Evolutionary conservation across 1,140 invertebrate species (phyloP).

Genomic region (Chelonus insularis): DNA sequence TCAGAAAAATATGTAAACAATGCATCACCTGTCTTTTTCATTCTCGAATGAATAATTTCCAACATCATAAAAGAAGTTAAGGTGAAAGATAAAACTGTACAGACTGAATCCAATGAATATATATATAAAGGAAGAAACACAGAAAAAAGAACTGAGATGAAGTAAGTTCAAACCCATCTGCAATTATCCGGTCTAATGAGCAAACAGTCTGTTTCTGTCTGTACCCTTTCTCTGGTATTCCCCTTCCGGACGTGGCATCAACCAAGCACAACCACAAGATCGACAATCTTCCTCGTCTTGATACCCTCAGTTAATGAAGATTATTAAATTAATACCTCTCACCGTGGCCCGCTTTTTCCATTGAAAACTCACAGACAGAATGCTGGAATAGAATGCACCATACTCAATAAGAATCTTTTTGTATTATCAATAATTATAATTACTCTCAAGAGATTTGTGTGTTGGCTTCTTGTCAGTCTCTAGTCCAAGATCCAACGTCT

Average conservation of each 20-base stretch:
- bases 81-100: conserved; percentile 25
- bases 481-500: neutral
- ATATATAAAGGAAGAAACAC: conserved; percentile 30
- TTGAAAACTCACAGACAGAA: neutral
- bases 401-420: neutral
- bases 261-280: conserved; percentile 26
- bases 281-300: conserved; percentile 37
- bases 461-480: neutral
- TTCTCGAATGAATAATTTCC: no score
- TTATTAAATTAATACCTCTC: conserved; percentile 54
- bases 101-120: neutral
- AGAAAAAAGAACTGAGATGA: conserved; percentile 36
- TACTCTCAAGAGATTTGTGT: neutral
- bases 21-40: no score
- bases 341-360: conserved; percentile 9
- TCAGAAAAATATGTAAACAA: no score
- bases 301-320: conserved; percentile 45
- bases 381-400: neutral
- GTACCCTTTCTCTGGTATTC: conserved; percentile 26
- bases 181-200: conserved; percentile 59
- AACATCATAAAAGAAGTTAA: no score
- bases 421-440: neutral
- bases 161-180: conserved; percentile 46
- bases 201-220: conserved; percentile 48
- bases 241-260: conserved; percentile 27